Percentiles rank a stretch among this genome's conserved stretches.
These are phyloP conservation scores for Nycticebus coucang DNA, from an alignment of 2,113 vertebrate species.

Conservation along the genomic window DNA sequence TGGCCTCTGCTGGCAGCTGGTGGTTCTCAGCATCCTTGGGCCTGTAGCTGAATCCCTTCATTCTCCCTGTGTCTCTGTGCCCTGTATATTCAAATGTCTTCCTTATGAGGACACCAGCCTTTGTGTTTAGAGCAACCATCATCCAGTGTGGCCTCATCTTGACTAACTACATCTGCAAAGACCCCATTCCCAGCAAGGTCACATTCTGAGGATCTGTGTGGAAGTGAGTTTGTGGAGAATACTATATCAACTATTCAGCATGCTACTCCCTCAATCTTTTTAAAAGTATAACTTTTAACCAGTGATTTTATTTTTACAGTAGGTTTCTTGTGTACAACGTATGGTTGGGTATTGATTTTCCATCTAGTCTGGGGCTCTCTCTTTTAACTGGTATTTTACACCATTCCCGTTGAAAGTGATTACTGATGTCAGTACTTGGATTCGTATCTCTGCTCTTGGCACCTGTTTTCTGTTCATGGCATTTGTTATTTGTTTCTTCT, in stretches of 20 bases:
- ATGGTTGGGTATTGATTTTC: background rate
- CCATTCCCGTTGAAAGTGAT: background rate
- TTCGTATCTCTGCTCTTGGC: background rate
- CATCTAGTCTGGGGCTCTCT: background rate
- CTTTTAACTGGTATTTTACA: background rate
- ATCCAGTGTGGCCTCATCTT: background rate
- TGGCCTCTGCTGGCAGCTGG: background rate
- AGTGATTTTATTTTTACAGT: background rate
- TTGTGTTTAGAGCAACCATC: background rate
- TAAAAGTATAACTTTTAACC: background rate
- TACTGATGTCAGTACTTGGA: background rate
- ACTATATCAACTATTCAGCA: background rate
- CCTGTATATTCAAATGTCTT: too few species aligned
- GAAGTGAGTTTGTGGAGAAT: background rate
- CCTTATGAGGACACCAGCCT: too few species aligned
- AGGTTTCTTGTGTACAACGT: background rate
- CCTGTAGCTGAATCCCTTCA: background rate
- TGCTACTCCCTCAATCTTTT: too few species aligned
- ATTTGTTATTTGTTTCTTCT: background rate
- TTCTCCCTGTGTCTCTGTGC: background rate
- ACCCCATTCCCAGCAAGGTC: background rate
- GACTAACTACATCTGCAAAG: background rate
- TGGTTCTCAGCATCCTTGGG: background rate
- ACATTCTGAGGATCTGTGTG: background rate
- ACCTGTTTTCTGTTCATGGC: background rate